Evolutionary conservation across 2,888 invertebrate species (phyloP), one percentile per base, ranked within the genome.

Genomic region (Lottia scabra): DNA sequence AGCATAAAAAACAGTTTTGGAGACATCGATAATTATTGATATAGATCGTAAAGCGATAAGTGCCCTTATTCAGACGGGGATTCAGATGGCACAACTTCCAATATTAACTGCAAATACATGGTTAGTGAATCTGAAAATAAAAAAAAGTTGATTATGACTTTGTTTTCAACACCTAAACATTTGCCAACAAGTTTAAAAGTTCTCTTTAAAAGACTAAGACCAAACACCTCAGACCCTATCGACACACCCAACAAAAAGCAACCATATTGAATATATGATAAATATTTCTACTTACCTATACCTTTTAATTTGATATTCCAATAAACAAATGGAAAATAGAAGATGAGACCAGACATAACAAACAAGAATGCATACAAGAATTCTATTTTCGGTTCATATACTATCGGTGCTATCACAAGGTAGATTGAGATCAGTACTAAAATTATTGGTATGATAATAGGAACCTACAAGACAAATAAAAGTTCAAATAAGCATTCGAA

Each of bases 301-400:
- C 16, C n/a, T 56, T 71, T 75, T 67, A 78, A 67, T 62, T 69
- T 68, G 64, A 94, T 93, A 87, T 85, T 83, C 72, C 81, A 94
- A 90, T 96, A 94, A 77, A 98, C 97, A 90, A 98, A 96, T 72
- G 97, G 97, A 86, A 97, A 91, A 91, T 98, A 98, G 89, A 98
- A 94, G 81, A 97, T 91, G 89, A 96, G 92, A 76, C 98, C 97
- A 76, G 94, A 93, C 69, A 95, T 91, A 85, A 98, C 96, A 91
- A 98, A 98, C 70, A 93, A 91, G 76, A 94, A 92, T 68, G 97
- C 97, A 90, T 98, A 98, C 85, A 98, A 91, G 90, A 97, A 97
- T 91, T 97, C 97, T 90, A 97, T 94, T 88, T 95, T 94, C 45
- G 97, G 97, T 84, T 95, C 93, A 89, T 97, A 95, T 79, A 97